Evolutionary conservation across 2,113 vertebrate species (phyloP), one percentile per base, ranked within the genome.

Genomic region (Gavialis gangeticus): DNA sequence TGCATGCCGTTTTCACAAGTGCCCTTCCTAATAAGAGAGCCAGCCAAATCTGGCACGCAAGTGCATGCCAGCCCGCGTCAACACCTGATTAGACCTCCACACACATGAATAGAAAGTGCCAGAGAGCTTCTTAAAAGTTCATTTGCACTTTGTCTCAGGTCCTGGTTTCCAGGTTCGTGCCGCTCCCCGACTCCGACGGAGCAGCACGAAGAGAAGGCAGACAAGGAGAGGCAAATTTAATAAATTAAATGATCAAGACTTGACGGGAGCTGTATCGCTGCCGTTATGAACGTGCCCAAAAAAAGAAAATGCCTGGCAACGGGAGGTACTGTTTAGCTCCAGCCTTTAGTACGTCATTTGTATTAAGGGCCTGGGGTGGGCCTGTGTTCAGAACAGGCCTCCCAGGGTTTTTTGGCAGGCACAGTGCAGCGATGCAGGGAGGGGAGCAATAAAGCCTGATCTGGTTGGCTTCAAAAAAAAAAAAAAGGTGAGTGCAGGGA

Each of bases 401-500:
- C 46, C 2, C 24, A 34, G 27, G 63, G 46, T 75, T 88, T 12
- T 11, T 83, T 59, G 54, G 19, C 27, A 12, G 75, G 27, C 64
- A 2, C 75, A 46, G 46, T 46, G 46, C 46, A 46, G 46, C 46
- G 46, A 46, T 46, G 46, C 46, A 46, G 46, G 46, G 46, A 46
- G 46, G 46, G 46, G 46, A 46, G 46, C 46, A 46, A 46, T 46
- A 46, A 46, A 46, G 46, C 46, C 46, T 46, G 46, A 9, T 46
- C 46, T 9, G 2, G 46, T 46, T 46, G 46, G 46, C 46, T 46
- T 46, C 46, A 46, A 46, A 46, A 46, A 46, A 46, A 34, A 34
- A 34, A 34, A 34, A 16, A 4, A 30, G 64, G 62, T 6, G 3
- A 57, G n/a, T 3, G 54, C 18, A 1, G 0, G n/a, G 12, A 3